Evolutionary conservation across 1,140 invertebrate species (phyloP).

Genomic region (Cryptotermes secundus): DNA sequence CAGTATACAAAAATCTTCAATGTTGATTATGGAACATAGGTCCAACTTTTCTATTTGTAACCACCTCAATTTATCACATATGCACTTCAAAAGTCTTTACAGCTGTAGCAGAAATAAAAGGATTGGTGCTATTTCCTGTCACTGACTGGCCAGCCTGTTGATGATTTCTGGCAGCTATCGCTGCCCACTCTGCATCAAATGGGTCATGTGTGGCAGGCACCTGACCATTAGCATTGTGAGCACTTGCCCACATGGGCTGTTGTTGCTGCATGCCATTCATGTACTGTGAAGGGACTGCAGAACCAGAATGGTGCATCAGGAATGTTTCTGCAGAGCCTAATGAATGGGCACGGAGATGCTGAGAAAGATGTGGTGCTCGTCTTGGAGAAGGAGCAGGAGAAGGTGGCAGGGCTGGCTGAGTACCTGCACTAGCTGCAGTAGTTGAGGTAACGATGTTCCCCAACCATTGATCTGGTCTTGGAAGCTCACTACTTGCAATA

Average conservation of each 20-base stretch:
- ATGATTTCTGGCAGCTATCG: conserved; percentile 48
- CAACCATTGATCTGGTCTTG: conserved; percentile 75
- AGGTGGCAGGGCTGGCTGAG: conserved; percentile 37
- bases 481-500: conserved; percentile 50
- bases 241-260: background rate
- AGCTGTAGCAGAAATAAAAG: conserved; percentile 50
- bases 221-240: conserved; percentile 38
- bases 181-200: conserved; percentile 86
- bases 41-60: background rate
- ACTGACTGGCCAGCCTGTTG: conserved; percentile 26
- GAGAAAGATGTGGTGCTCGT: conserved; percentile 53
- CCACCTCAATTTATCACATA: conserved; percentile 48
- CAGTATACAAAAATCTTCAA: background rate
- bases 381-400: conserved; percentile 43
- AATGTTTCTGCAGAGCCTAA: conserved; percentile 53
- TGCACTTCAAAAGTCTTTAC: conserved; percentile 60
- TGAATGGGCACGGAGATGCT: conserved; percentile 61
- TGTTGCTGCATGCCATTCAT: background rate
- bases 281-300: background rate
- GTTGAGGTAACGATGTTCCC: conserved; percentile 64
- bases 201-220: conserved; percentile 61
- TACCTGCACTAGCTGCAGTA: conserved; percentile 27
- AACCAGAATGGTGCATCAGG: conserved; percentile 39
- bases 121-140: conserved; percentile 47
- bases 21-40: background rate